Evolutionary conservation across 2,797 vertebrate species (phyloP), one percentile per base, ranked within the genome.

Genomic region (Sebastiscus albofasciatus): DNA sequence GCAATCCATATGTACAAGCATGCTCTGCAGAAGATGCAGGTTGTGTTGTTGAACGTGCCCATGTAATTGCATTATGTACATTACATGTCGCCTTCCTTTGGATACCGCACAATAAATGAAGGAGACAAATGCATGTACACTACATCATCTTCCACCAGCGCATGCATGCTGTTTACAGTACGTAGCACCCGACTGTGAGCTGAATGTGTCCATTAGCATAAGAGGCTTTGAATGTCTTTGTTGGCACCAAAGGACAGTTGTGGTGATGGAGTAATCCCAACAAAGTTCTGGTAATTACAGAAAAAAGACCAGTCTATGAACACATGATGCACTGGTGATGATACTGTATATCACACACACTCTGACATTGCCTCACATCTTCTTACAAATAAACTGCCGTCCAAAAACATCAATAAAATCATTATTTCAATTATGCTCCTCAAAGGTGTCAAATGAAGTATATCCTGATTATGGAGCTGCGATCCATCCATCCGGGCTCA

Each of bases 401-500:
- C 74, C 64, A 67, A 84, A 58, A 81, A 77, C 77, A 62, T 90
- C 90, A 88, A 85, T 91, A 82, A 89, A 89, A 93, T 93, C 90
- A 85, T 87, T 91, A 87, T 87, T 90, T 90, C 86, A 89, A 86
- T 93, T 83, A 84, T 82, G 77, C 84, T 84, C 85, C 90, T 87
- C 36, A 18, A n/a, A 84, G 90, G 87, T 93, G 92, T 93, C 89
- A 91, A 84, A 91, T 94, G 87, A 90, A 87, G 88, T 90, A 84
- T 89, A 90, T 93, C 87, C 88, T 83, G 87, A 91, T 90, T 87
- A 94, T 81, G 83, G 89, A 79, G 80, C 84, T 34, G 84, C 67
- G 79, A 90, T 87, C 86, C 90, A 92, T 95, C 91, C 87, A 91
- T 95, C 91, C 87, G 75, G 65, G 55, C 82, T 90, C 87, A 24